These are phyloP conservation scores for Rafetus swinhoei DNA, from an alignment of 2,113 vertebrate genomes.

Conservation along the genomic window DNA sequence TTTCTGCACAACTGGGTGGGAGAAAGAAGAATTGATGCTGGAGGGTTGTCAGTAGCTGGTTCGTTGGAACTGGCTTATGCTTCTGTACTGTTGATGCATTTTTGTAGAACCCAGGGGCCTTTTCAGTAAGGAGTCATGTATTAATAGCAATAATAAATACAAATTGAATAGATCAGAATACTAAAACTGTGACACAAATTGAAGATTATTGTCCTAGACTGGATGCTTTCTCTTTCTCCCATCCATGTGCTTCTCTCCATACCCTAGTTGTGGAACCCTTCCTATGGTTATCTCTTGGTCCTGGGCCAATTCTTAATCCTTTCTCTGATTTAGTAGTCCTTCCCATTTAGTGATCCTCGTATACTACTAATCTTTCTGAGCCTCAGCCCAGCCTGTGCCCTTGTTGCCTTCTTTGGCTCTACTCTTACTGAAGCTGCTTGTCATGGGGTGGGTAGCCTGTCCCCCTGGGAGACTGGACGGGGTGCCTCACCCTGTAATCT, in stretches of 20 bases:
- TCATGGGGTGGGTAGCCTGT: too few relatives aligned
- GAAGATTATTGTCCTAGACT: too few relatives aligned
- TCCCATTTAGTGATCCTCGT: background rate
- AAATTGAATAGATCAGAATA: background rate
- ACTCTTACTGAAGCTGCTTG: background rate
- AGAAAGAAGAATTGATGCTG: background rate
- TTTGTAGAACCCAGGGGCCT: rapidly evolving
- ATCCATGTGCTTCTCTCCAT: background rate
- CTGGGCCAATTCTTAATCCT: background rate
- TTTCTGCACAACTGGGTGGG: background rate
- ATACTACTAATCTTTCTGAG: background rate
- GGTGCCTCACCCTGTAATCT: too few relatives aligned
- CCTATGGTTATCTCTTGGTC: background rate
- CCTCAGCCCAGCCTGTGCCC: background rate
- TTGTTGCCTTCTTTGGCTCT: background rate
- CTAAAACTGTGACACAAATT: background rate
- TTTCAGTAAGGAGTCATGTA: background rate
- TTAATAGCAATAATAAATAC: background rate
- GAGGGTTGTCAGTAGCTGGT: background rate
- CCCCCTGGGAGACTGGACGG: too few relatives aligned
- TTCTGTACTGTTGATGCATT: background rate
- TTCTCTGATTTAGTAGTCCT: background rate
- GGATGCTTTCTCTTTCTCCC: background rate
- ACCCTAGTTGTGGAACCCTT: background rate
- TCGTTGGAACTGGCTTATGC: rapidly evolving